Evolutionary conservation across 2,113 vertebrate genomes (phyloP).

Genomic region (Coregonus clupeaformis): DNA sequence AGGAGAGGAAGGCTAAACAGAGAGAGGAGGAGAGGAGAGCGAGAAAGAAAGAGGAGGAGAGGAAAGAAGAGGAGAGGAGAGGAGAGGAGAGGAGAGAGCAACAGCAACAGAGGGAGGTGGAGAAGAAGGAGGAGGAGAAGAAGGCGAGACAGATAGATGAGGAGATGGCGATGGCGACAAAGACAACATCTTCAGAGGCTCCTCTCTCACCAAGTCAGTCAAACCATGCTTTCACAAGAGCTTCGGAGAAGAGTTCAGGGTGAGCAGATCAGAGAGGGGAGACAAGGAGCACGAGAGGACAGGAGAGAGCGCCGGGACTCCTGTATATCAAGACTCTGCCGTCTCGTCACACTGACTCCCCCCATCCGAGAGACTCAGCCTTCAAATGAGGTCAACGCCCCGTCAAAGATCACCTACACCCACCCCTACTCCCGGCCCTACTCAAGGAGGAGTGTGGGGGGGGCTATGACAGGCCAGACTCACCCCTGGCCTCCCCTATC

Average conservation of each 20-base stretch:
- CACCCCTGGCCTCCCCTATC: constrained; percentile 54
- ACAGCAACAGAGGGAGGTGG: background rate
- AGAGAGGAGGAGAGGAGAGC: background rate
- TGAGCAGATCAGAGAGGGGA: constrained; percentile 44
- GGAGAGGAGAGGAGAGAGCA: background rate
- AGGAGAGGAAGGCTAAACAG: background rate
- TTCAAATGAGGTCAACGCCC: no score
- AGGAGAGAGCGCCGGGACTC: no score
- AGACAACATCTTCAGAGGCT: constrained; percentile 85
- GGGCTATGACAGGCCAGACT: constrained; percentile 66
- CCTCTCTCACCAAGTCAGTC: constrained; percentile 81
- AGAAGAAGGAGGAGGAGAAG: background rate
- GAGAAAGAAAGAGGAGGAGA: background rate
- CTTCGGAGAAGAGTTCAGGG: constrained; percentile 76
- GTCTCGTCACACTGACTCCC: no score
- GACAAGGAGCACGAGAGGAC: no score
- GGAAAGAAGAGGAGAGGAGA: no score
- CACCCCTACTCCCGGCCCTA: no score
- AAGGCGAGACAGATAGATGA: background rate
- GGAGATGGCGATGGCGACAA: constrained; percentile 58
- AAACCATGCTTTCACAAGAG: constrained; percentile 86
- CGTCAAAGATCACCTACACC: no score
- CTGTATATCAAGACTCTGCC: no score
- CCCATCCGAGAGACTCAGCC: constrained; percentile 49
- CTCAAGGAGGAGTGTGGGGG: constrained; percentile 60